Conservation (phyloP, 2,113 vertebrate genomes). For the Perca fluviatilis region DNA sequence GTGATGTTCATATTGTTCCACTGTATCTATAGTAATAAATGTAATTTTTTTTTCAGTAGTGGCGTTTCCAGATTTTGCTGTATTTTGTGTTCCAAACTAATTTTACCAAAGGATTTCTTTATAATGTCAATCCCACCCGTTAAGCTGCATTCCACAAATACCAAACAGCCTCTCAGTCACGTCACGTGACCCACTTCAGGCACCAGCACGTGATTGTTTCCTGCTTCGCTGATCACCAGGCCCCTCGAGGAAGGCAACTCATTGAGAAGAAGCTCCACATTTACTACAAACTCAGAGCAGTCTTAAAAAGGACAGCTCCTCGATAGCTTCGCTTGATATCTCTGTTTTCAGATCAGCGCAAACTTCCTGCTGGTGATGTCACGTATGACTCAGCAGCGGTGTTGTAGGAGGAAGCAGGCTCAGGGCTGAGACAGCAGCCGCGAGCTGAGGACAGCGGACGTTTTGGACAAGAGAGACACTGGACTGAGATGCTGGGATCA, state of each 20-base stretch:
- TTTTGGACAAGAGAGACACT: background rate
- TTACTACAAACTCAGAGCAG: background rate
- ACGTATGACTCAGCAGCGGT: conserved; percentile 36
- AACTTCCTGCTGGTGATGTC: conserved; percentile 30
- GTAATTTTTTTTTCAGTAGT: background rate
- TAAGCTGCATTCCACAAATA: conserved; percentile 63
- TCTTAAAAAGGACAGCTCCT: fast-evolving
- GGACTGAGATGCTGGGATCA: background rate
- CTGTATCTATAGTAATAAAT: background rate
- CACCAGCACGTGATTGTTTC: conserved; percentile 62
- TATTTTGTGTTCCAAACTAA: background rate
- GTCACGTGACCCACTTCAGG: conserved; percentile 60
- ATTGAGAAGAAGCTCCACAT: background rate
- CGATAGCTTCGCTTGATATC: fast-evolving
- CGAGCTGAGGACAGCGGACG: background rate
- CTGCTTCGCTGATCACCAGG: conserved; percentile 1
- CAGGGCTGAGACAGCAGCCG: background rate
- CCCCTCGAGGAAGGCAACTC: background rate
- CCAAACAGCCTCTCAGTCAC: conserved; percentile 59
- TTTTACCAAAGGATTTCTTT: background rate
- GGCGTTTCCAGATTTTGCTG: background rate
- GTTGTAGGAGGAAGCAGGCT: conserved; percentile 34
- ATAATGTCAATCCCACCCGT: background rate
- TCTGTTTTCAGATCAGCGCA: conserved; percentile 5
- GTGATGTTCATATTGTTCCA: background rate